Evolutionary conservation across 2,113 vertebrate genomes (phyloP), one percentile per base, ranked within the genome.

Genomic region (Gila orcuttii): DNA sequence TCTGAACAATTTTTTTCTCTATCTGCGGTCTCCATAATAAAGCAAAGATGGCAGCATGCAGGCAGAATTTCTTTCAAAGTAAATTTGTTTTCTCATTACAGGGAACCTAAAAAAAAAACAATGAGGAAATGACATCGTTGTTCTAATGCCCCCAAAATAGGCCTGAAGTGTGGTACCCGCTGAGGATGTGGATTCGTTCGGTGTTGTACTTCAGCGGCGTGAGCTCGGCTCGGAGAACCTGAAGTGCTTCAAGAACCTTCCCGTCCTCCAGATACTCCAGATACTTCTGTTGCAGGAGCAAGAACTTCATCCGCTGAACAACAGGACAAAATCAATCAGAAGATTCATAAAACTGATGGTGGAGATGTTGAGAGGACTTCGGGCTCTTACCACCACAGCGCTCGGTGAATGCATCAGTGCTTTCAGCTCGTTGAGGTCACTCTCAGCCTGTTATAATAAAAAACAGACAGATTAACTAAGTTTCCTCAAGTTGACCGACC

Each of bases 241-340:
- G 97, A 91, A 99, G 96, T 7, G 98, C 98, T 92, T 99, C 98
- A 92, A 99, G 94, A 88, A 99, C 96, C 91, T 99, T 99, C 85
- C 97, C 97, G 62, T 99, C 98, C 94, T 99, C 98, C 92, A 99
- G 95, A 91, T 97, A 98, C 88, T 99, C 98, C 94, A 99, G 94
- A 92, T 99, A 99, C 92, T 99, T 99, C 94, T 99, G 98, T 95
- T 99, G 97, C 92, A 99, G 95, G 93, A 99, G 95, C 89, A 99
- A 93, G 94, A 99, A 99, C 95, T 98, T 99, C 98, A 99, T 99
- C 91, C 96, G 96, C 98, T 99, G 92, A 89, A 92, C 87, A 95
- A 80, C 21, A 45, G 62, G 84, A 59, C 36, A 36, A 42, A 21
- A 80, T n/a, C 74, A 59, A 45, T 28, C 3, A 45, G 36, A n/a